These are phyloP conservation scores for Hybognathus amarus DNA, from an alignment of 2,797 vertebrate genomes.

Conservation along the genomic window DNA sequence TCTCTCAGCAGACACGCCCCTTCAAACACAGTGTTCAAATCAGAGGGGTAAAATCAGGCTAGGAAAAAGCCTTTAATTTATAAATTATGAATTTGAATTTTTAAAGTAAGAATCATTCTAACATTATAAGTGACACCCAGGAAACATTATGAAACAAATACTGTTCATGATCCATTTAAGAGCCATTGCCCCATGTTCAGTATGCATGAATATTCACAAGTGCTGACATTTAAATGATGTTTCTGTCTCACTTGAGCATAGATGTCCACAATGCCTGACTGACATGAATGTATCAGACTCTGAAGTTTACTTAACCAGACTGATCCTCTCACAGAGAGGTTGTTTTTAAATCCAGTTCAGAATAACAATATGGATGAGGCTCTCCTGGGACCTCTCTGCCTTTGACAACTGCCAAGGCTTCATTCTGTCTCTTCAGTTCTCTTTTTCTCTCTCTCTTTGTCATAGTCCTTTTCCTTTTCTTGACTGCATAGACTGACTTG, in stretches of 20 bases:
- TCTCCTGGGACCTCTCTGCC: constrained; percentile 41
- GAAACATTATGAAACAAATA: too few species aligned
- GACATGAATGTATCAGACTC: constrained; percentile 20
- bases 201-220: background rate
- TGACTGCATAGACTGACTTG: constrained; percentile 30
- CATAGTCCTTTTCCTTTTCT: constrained; percentile 26
- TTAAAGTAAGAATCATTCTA: too few species aligned
- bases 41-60: too few species aligned
- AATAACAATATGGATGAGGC: constrained; percentile 53
- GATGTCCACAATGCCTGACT: background rate
- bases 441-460: constrained; percentile 34
- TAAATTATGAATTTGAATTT: too few species aligned
- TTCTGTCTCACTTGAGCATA: background rate
- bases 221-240: background rate
- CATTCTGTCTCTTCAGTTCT: constrained; percentile 24
- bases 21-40: too few species aligned
- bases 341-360: constrained; percentile 53
- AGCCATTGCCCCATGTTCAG: background rate
- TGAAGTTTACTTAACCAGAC: constrained; percentile 32
- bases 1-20: too few species aligned
- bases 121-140: too few species aligned
- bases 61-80: too few species aligned
- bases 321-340: constrained; percentile 29
- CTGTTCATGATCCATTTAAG: too few species aligned
- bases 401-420: constrained; percentile 56